Conservation (phyloP, 2,113 vertebrate species). For the Archocentrus centrarchus region DNA sequence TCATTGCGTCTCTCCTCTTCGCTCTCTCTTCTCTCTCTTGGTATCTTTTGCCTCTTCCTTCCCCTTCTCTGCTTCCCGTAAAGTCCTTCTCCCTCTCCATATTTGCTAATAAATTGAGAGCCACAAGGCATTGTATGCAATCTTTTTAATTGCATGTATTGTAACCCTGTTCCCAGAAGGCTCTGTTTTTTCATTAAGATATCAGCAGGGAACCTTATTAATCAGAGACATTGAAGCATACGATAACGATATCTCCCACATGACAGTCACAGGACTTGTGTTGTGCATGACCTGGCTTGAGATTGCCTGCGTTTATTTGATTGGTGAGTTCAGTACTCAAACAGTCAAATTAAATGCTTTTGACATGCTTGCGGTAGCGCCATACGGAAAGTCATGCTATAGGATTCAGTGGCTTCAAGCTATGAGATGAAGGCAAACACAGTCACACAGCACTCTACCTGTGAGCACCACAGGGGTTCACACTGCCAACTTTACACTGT, state of each 20-base stretch:
- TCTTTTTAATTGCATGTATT: constrained; percentile 69
- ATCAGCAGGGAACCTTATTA: constrained; percentile 68
- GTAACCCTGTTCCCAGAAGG: constrained; percentile 52
- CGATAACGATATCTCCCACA: constrained; percentile 46
- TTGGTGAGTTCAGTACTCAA: constrained; percentile 19
- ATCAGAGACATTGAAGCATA: constrained; percentile 63
- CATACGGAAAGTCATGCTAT: background rate
- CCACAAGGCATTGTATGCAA: constrained; percentile 44
- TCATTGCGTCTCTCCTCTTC: constrained; percentile 51
- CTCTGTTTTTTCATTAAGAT: constrained; percentile 65
- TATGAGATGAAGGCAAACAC: constrained; percentile 17
- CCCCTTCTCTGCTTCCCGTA: constrained; percentile 32
- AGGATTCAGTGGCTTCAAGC: constrained; percentile 5
- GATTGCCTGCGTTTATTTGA: constrained; percentile 8
- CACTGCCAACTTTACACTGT: constrained; percentile 16
- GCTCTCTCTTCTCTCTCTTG: background rate
- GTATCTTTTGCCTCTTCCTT: constrained; percentile 11
- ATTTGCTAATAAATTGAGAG: constrained; percentile 54
- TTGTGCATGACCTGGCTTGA: constrained; percentile 53
- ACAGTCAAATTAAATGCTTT: constrained; percentile 12
- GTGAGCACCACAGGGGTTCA: constrained; percentile 34
- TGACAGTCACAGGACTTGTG: constrained; percentile 37
- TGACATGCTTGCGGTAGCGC: background rate
- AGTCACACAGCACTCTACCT: constrained; percentile 30
- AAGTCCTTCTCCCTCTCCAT: constrained; percentile 28